These are phyloP conservation scores for Macrotrachela quadricornifera DNA, from an alignment of 1,140 invertebrate genomes.

Conservation along the genomic window DNA sequence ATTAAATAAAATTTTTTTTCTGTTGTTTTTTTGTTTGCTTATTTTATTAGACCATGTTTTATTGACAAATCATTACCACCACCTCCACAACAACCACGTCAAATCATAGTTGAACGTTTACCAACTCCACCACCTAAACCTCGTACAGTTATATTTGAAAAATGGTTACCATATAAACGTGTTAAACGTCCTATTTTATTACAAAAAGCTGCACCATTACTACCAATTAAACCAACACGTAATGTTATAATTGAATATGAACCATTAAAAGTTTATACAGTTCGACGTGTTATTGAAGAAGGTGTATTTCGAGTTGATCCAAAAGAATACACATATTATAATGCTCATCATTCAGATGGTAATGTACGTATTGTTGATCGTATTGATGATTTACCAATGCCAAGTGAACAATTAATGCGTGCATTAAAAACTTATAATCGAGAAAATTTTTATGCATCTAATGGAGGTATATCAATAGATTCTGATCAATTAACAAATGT, in stretches of 20 bases:
- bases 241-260: conserved; percentile 9
- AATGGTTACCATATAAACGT: conserved; percentile 7
- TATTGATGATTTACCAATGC: background rate
- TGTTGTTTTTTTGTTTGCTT: background rate
- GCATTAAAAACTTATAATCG: too few relatives aligned
- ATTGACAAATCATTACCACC: conserved; percentile 3
- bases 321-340: background rate
- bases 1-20: background rate
- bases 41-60: background rate
- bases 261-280: conserved; percentile 1
- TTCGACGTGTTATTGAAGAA: conserved; percentile 8
- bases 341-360: background rate
- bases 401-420: too few relatives aligned
- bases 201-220: conserved; percentile 2
- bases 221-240: background rate
- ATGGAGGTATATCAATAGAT: too few relatives aligned
- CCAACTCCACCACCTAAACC: conserved; percentile 7
- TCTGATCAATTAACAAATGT: too few relatives aligned
- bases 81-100: conserved; percentile 2
- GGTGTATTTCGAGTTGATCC: conserved; percentile 7
- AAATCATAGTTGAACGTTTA: conserved; percentile 4
- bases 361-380: conserved; percentile 4
- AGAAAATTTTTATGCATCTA: too few relatives aligned
- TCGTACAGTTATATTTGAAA: conserved; percentile 7
- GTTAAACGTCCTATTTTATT: conserved; percentile 3